Conservation (phyloP, 2,888 invertebrate species). For the Meganola albula region DNA sequence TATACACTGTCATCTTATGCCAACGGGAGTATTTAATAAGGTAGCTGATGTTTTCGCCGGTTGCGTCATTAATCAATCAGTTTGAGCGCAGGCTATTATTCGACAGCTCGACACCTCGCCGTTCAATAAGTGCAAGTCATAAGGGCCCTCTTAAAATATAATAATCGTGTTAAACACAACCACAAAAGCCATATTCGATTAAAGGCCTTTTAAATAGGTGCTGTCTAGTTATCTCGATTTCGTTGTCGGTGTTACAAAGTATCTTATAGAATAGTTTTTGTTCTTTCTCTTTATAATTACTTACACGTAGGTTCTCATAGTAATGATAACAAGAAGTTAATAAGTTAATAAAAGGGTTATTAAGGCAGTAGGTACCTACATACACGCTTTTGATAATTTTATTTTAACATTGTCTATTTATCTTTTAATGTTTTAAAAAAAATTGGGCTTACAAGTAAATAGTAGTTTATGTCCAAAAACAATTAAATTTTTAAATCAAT, state of each 20-base stretch:
- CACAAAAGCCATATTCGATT: slow-evolving; percentile 75
- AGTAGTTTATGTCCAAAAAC: too few species aligned
- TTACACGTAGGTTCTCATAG: slow-evolving; percentile 37
- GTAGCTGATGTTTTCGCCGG: slow-evolving; percentile 65
- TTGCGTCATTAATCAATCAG: slow-evolving; percentile 74
- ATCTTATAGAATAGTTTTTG: slow-evolving; percentile 50
- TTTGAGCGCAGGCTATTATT: slow-evolving; percentile 56
- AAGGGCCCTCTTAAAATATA: slow-evolving; percentile 72
- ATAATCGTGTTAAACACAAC: slow-evolving; percentile 76
- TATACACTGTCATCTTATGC: slow-evolving; percentile 36
- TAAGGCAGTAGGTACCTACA: too few species aligned
- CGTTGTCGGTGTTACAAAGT: slow-evolving; percentile 59
- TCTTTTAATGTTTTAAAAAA: too few species aligned
- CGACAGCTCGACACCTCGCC: slow-evolving; percentile 68
- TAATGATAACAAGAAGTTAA: slow-evolving; percentile 15
- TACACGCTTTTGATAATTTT: too few species aligned
- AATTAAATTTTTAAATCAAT: too few species aligned
- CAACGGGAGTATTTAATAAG: slow-evolving; percentile 64
- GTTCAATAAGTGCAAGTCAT: slow-evolving; percentile 72
- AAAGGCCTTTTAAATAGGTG: slow-evolving; percentile 68
- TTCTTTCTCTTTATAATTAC: slow-evolving; percentile 55
- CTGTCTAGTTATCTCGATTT: slow-evolving; percentile 61
- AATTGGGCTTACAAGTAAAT: too few species aligned
- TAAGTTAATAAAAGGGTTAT: slow-evolving; percentile 17
- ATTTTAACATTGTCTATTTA: too few species aligned